Percentiles rank a stretch among this genome's conserved stretches.
Evolutionary conservation across 2,113 vertebrate species (phyloP).

Genomic region (Caretta caretta): DNA sequence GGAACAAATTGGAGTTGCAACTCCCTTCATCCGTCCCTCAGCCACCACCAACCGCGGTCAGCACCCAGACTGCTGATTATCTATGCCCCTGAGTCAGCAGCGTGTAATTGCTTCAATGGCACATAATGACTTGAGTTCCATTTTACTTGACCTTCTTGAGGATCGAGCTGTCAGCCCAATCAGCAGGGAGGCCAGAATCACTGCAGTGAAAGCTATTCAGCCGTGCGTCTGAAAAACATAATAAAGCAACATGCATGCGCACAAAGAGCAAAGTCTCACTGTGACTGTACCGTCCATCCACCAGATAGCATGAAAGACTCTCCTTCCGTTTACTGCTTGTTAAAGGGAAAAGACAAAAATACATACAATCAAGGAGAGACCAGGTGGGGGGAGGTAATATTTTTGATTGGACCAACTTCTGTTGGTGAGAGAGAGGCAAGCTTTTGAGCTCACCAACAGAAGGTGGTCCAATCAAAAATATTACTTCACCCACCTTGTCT

Average conservation of each 20-base stretch:
- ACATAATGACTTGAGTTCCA: background rate
- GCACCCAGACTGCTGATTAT: background rate
- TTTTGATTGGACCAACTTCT: background rate
- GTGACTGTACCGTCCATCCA: slow-evolving; percentile 5
- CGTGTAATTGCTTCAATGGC: background rate
- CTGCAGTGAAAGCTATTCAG: background rate
- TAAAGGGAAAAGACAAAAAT: slow-evolving; percentile 26
- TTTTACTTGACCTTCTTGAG: background rate
- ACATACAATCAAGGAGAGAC: slow-evolving; percentile 32
- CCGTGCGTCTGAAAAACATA: background rate
- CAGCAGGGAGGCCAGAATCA: background rate
- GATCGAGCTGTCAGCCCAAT: background rate
- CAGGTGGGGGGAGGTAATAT: background rate
- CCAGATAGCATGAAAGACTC: background rate
- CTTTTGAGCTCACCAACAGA: background rate
- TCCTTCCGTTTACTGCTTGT: slow-evolving; percentile 23
- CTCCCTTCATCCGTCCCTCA: background rate
- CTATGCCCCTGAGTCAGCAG: background rate
- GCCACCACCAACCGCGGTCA: background rate
- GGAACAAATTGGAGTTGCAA: background rate
- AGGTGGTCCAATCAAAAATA: background rate
- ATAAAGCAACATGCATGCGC: background rate
- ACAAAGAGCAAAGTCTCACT: background rate
- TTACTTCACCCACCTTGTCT: background rate
- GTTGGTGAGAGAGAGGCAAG: too few species aligned